Base-by-base conservation (phyloP, 64 coral and sea anemone species). In the Astreopora myriophthalma region DNA sequence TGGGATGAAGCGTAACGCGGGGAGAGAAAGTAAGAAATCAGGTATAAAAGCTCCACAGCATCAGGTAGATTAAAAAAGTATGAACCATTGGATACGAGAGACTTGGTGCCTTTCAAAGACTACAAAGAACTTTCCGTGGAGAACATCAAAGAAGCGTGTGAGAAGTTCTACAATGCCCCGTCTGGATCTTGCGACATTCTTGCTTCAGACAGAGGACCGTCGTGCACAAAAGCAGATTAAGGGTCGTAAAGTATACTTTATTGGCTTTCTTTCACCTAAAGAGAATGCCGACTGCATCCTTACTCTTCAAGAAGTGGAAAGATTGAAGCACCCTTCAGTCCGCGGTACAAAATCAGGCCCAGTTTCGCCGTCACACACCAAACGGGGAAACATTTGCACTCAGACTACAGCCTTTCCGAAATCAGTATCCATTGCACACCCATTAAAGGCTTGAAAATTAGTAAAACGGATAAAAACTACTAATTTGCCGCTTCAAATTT, bases 221-320 rank as follows among this genome's bases (percentile, higher is more conserved):
- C 86, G 3, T 89, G 85, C 69, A 74, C 85, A 9, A 72, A 94
- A 89, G 69, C 77, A 94, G 26, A 72, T 94, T 0, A 94, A 94
- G 28, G 76, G 68, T 3, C 77, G 78, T 32, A 93, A 79, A 17
- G 72, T 93, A 8, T 80, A 87, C 49, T 44, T 85, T 24, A 55
- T 92, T 22, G 79, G 80, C 3, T 84, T 86, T 44, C 40, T 78
- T 7, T 60, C 23, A 29, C 71, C 80, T n/a, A 92, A 48, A 25
- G 9, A 11, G 9, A 20, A 20, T 58, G 17, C 17, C 52, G 52
- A 16, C 17, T 12, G 52, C 52, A 58, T 2, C 2, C 13, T 20
- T 16, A 2, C 11, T 2, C 2, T 20, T 58, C 13, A 6, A 5
- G 13, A 20, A 66, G 62, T 27, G 55, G 76, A 26, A 20, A 5